These are phyloP conservation scores for Ecliptopera silaceata DNA, from an alignment of 2,888 invertebrate species.

Conservation along the genomic window DNA sequence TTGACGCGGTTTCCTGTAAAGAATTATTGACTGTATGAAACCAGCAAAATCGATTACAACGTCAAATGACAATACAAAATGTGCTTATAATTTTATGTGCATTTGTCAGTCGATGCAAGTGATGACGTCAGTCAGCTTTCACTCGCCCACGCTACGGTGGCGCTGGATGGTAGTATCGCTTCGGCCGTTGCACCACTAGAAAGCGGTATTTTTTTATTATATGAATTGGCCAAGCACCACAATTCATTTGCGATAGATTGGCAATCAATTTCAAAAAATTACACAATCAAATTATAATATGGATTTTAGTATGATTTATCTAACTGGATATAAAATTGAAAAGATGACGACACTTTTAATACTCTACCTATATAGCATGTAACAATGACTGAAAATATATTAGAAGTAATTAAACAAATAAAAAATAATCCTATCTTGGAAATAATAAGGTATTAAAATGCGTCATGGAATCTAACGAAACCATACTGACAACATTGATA, in stretches of 20 bases:
- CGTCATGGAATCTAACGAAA: not conserved
- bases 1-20: too few species aligned
- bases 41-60: conserved; percentile 24
- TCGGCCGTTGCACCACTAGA: conserved; percentile 62
- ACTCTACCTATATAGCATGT: too few species aligned
- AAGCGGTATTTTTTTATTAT: conserved; percentile 59
- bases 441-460: too few species aligned
- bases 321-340: too few species aligned
- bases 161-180: conserved; percentile 35
- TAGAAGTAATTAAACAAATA: too few species aligned
- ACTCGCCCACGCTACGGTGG: conserved; percentile 43
- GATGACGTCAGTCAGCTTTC: conserved; percentile 72
- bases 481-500: conserved; percentile 3
- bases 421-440: too few species aligned
- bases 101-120: conserved; percentile 56
- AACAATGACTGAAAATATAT: too few species aligned
- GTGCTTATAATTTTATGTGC: conserved; percentile 42
- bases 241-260: conserved; percentile 22
- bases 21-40: not conserved
- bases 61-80: conserved; percentile 28
- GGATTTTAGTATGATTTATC: not conserved
- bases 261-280: conserved; percentile 4
- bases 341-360: not conserved
- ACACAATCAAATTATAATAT: not conserved
- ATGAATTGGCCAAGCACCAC: conserved; percentile 42